Conservation (phyloP, 2,888 invertebrate species). For the Ophion ventricosus region DNA sequence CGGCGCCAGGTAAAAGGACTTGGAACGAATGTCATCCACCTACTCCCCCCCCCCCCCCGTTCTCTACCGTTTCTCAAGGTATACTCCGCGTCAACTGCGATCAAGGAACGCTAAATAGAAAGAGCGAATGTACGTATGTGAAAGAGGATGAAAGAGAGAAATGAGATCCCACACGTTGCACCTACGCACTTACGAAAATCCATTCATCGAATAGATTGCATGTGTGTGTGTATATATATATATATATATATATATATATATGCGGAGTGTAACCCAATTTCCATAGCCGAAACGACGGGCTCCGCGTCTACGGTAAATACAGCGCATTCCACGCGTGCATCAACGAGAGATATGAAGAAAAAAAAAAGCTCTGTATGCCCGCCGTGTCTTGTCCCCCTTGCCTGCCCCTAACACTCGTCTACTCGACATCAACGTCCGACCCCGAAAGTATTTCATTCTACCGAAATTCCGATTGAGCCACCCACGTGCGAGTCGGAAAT, state of each 20-base stretch:
- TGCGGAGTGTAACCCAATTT: conserved; percentile 61
- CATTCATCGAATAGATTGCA: conserved; percentile 58
- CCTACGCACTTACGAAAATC: conserved; percentile 56
- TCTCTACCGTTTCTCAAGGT: neutral
- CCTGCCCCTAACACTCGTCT: neutral
- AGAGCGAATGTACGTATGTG: neutral
- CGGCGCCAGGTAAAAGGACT: conserved; percentile 78
- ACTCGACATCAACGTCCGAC: conserved; percentile 19
- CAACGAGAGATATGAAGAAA: conserved; percentile 36
- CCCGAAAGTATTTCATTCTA: conserved; percentile 50
- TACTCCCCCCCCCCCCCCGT: neutral
- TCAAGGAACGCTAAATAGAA: conserved; percentile 36
- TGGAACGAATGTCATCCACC: conserved; percentile 49
- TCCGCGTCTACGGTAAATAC: conserved; percentile 1
- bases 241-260: conserved; percentile 37
- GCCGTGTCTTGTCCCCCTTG: neutral
- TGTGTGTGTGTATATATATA: conserved; percentile 22
- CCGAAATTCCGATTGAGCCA: conserved; percentile 46
- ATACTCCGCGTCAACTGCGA: conserved; percentile 23
- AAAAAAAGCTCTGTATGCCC: conserved; percentile 17
- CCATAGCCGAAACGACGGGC: conserved; percentile 42
- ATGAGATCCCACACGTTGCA: conserved; percentile 42
- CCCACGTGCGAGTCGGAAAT: neutral
- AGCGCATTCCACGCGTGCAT: conserved; percentile 53
- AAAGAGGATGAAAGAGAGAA: conserved; percentile 24